These are phyloP conservation scores for Xiphydria camelus DNA, from an alignment of 2,888 invertebrate genomes.

Conservation along the genomic window DNA sequence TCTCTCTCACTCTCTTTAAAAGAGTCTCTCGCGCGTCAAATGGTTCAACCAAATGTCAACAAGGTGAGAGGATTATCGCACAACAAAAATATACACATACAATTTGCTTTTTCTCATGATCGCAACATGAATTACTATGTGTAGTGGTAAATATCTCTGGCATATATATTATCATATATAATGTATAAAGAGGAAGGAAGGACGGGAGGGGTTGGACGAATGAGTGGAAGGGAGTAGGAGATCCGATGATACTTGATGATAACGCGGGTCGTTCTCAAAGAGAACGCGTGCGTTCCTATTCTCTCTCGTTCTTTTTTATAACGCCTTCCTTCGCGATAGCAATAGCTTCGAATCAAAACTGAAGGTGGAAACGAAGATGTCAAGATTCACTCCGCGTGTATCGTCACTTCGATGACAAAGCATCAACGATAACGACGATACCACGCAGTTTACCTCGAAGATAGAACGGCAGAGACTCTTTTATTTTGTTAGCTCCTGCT, in stretches of 20 bases:
- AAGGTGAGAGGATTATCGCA: slow-evolving; percentile 1
- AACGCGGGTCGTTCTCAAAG: too few species aligned
- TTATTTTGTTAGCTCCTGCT: too few species aligned
- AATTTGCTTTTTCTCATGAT: slow-evolving; percentile 21
- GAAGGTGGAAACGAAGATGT: too few species aligned
- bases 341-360: too few species aligned
- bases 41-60: slow-evolving; percentile 13
- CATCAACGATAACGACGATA: too few species aligned
- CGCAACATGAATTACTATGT: slow-evolving; percentile 36
- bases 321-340: slow-evolving; percentile 2
- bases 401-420: too few species aligned
- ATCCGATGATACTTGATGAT: too few species aligned
- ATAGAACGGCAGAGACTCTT: too few species aligned
- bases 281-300: slow-evolving; percentile 8
- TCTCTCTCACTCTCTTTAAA: not conserved
- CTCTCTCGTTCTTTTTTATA: slow-evolving; percentile 2
- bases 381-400: too few species aligned
- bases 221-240: slow-evolving; percentile 14
- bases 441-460: too few species aligned
- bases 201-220: slow-evolving; percentile 19
- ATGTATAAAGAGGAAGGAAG: slow-evolving; percentile 24
- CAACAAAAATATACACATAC: slow-evolving; percentile 32
- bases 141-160: slow-evolving; percentile 32
- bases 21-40: slow-evolving; percentile 2
- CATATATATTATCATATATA: slow-evolving; percentile 34